Percentiles rank a stretch among this genome's conserved stretches.
Evolutionary conservation across 2,888 invertebrate species (phyloP).

Genomic region (Zaprionus lineosus): DNA sequence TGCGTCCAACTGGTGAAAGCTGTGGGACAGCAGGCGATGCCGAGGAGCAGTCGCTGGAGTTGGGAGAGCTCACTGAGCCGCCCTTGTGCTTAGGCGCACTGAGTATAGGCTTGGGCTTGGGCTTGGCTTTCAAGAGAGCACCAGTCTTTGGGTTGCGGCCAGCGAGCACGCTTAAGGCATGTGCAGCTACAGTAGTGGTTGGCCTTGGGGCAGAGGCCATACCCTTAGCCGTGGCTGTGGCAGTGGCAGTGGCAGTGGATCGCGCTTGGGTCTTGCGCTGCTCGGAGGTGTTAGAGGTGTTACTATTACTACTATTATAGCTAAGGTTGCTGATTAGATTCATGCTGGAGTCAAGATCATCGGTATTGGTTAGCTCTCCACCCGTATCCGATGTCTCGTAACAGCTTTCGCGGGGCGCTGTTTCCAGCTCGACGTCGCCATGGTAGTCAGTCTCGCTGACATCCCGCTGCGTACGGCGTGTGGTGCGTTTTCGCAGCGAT

Average conservation of each 20-base stretch:
- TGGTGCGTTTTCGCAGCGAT: conserved; percentile 48
- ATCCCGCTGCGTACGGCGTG: conserved; percentile 53
- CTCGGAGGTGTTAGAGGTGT: conserved; percentile 79
- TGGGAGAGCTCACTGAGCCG: conserved; percentile 77
- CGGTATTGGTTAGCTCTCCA: conserved; percentile 80
- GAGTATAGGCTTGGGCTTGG: conserved; percentile 65
- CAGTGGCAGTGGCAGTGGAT: conserved; percentile 34
- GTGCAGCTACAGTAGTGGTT: conserved; percentile 17
- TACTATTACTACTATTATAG: conserved; percentile 83
- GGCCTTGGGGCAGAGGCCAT: conserved; percentile 15
- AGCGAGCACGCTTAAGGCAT: conserved; percentile 54
- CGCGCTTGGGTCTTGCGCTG: conserved; percentile 48
- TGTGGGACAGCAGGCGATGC: conserved; percentile 60
- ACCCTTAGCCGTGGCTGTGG: conserved; percentile 10
- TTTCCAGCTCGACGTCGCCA: conserved; percentile 70
- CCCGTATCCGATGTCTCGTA: conserved; percentile 82
- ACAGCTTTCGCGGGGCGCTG: conserved; percentile 77
- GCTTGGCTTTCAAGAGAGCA: conserved; percentile 68
- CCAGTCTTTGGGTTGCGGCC: conserved; percentile 75
- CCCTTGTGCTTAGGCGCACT: conserved; percentile 66
- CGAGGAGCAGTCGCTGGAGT: conserved; percentile 80
- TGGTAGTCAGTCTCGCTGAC: conserved; percentile 79
- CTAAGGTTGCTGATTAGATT: conserved; percentile 82
- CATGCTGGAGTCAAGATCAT: conserved; percentile 81
- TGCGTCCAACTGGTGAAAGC: conserved; percentile 79